Base-by-base conservation (phyloP, 2,113 vertebrate species). In the Capreolus pygargus region DNA sequence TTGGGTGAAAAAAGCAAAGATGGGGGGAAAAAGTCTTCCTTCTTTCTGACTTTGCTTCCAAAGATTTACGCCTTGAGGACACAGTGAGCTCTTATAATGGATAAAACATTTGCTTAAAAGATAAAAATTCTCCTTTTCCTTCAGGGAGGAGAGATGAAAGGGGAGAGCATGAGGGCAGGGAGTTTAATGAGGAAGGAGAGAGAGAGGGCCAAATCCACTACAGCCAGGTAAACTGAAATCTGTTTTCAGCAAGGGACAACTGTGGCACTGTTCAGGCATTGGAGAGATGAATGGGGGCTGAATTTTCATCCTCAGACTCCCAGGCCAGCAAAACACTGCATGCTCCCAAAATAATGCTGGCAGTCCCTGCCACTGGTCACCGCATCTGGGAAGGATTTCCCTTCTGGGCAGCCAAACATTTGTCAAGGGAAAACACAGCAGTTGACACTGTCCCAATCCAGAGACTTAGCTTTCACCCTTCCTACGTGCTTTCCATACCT, bases 31-130 rank as follows among this genome's bases (percentile, higher is more conserved):
- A 60, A 78, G 13, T 45, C 79, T 92, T 83, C 82, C 57, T 98
- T 90, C 52, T 94, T 91, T 45, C 85, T 74, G 58, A 55, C 81
- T 82, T 95, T 7, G 11, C 30, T 91, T 88, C 52, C 64, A 50
- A 96, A 85, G 84, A 85, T 96, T 33, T 90, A 96, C 92, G 82
- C 76, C 92, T 93, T 43, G 36, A 96, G 92, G 96, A 95, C 36
- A 67, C 6, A 64, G 83, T 33, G 36, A 84, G 86, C 81, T 91
- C 64, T 39, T 94, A 55, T 52, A 57, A 92, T 61, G 67, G 92
- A 91, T 83, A 67, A 97, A 96, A 94, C 76, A 93, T 79, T 67
- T 86, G 19, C 55, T 85, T n/a, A 52, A 90, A 94, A 96, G 92
- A 93, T 84, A 87, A 86, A 93, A n/a, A 88, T 36, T 60, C 74